These are phyloP conservation scores for Mythimna ferrago DNA, from an alignment of 2,888 invertebrate species.

Conservation along the genomic window DNA sequence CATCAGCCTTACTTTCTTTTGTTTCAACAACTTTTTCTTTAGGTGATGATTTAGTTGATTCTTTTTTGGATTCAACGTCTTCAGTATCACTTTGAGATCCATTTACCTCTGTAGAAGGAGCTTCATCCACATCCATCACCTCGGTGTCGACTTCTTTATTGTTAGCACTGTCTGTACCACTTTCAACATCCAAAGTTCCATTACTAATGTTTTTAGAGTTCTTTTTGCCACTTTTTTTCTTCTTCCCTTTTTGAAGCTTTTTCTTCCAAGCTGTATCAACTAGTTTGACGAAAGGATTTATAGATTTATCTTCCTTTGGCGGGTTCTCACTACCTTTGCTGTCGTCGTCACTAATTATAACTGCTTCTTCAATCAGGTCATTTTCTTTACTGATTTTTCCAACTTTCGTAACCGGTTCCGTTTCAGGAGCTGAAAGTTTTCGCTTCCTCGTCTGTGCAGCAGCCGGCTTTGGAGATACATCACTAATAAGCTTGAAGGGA, in stretches of 20 bases:
- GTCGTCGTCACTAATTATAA: constrained; percentile 86
- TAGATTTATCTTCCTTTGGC: constrained; percentile 68
- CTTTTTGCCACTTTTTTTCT: constrained; percentile 72
- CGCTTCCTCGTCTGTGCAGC: constrained; percentile 82
- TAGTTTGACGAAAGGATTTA: constrained; percentile 85
- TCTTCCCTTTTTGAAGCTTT: constrained; percentile 80
- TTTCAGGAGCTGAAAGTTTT: constrained; percentile 82
- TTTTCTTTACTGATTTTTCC: constrained; percentile 85
- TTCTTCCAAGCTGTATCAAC: constrained; percentile 85
- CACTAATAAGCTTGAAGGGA: constrained; percentile 90
- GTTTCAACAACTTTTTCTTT: constrained; percentile 33
- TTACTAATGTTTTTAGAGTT: constrained; percentile 55
- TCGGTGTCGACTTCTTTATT: constrained; percentile 65
- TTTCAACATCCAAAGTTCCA: constrained; percentile 55
- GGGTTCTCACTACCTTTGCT: constrained; percentile 70
- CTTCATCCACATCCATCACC: constrained; percentile 76
- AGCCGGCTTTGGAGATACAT: constrained; percentile 79
- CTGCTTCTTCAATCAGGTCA: constrained; percentile 72
- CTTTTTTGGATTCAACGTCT: constrained; percentile 22
- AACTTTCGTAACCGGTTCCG: constrained; percentile 80
- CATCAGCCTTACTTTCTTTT: constrained; percentile 37
- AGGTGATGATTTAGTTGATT: constrained; percentile 37
- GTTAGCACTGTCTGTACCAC: constrained; percentile 51
- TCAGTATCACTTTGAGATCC: constrained; percentile 41
- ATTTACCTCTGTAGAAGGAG: constrained; percentile 53